Evolutionary conservation across 2,113 vertebrate genomes (phyloP).

Genomic region (Saccopteryx bilineata): DNA sequence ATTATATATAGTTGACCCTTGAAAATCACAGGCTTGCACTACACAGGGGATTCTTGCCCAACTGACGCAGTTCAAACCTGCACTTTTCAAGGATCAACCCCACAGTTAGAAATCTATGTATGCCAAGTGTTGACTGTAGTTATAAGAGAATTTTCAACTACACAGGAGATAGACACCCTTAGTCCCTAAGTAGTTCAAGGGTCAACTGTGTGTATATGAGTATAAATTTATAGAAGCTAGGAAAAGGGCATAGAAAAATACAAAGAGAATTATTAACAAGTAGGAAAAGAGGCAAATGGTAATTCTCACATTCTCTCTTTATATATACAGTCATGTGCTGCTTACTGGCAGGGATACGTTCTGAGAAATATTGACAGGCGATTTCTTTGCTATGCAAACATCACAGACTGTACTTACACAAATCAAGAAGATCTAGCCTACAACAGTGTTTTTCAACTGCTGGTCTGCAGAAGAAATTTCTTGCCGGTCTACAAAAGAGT

Average conservation of each 20-base stretch:
- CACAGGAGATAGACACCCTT: not conserved
- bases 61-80: not conserved
- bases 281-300: not conserved
- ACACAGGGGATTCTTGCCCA: not conserved
- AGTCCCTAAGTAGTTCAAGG: not conserved
- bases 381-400: not conserved
- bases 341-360: not conserved
- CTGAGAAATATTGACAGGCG: not conserved
- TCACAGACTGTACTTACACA: not conserved
- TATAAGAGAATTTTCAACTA: not conserved
- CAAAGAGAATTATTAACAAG: conserved; percentile 21
- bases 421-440: not conserved
- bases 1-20: not conserved
- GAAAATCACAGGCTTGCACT: not conserved
- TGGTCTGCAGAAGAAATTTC: too few species aligned
- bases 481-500: too few species aligned
- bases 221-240: not conserved
- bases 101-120: not conserved
- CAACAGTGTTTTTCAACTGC: too few species aligned
- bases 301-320: conserved; percentile 33
- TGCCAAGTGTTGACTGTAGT: not conserved
- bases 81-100: not conserved
- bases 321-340: not conserved
- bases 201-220: not conserved
- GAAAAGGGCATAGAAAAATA: not conserved